Conservation (phyloP, 2,113 vertebrate species). For the Psophia crepitans region DNA sequence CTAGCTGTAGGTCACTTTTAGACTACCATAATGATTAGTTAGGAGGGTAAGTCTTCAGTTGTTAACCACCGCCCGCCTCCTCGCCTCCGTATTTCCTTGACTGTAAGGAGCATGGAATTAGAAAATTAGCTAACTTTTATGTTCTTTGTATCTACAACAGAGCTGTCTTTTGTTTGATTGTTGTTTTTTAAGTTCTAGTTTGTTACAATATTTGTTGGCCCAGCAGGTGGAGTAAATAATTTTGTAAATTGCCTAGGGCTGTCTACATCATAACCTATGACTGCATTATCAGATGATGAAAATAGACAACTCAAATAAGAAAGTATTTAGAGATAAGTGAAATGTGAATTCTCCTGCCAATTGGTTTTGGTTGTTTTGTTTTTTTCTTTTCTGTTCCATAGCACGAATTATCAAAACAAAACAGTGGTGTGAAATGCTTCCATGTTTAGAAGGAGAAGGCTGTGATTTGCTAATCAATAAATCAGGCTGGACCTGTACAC, state of each 20-base stretch:
- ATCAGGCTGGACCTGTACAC: constrained; percentile 99
- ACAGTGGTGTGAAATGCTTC: constrained; percentile 99
- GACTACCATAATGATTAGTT: background rate
- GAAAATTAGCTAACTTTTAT: background rate
- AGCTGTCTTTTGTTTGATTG: background rate
- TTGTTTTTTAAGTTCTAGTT: background rate
- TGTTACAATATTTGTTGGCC: background rate
- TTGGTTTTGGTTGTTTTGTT: background rate
- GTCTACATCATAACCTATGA: background rate
- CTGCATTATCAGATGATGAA: constrained; percentile 12
- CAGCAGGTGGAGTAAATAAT: background rate
- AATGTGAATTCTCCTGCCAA: constrained; percentile 45
- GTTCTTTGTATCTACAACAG: background rate
- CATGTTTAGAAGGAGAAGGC: constrained; percentile 97
- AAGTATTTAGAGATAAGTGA: constrained; percentile 28
- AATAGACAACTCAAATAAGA: constrained; percentile 20
- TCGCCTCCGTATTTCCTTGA: too few species aligned
- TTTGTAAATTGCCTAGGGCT: background rate
- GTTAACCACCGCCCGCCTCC: too few species aligned
- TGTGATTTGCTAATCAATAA: constrained; percentile 96
- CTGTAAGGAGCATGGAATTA: background rate
- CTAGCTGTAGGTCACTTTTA: background rate
- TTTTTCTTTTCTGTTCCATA: constrained; percentile 63
- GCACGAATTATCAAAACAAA: constrained; percentile 92
- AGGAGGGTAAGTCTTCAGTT: background rate